Evolutionary conservation across 2,888 invertebrate genomes (phyloP).

Genomic region (Andrena chrysosceles): DNA sequence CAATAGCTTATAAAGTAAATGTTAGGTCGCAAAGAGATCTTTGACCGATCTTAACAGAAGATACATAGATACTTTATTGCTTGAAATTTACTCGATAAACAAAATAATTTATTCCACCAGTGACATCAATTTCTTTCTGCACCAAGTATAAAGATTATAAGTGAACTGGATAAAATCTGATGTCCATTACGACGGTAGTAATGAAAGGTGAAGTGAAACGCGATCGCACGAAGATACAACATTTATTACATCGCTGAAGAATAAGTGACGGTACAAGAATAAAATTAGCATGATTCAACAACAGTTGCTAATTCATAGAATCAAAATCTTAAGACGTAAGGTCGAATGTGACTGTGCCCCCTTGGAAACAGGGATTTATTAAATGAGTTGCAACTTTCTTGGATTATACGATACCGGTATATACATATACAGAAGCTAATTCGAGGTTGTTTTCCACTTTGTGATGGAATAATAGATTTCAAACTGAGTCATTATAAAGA

Average conservation of each 20-base stretch:
- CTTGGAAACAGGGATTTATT: slow-evolving; percentile 61
- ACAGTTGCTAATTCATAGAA: background rate
- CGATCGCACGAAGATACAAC: background rate
- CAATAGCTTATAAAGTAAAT: no score
- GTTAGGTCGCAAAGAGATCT: no score
- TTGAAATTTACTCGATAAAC: background rate
- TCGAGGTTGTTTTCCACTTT: slow-evolving; percentile 38
- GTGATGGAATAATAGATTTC: slow-evolving; percentile 35
- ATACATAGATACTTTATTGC: no score
- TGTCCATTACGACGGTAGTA: background rate
- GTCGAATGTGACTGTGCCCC: background rate
- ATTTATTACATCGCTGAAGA: background rate
- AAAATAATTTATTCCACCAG: background rate
- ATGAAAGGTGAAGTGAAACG: background rate
- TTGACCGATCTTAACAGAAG: background rate
- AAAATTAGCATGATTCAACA: slow-evolving; percentile 28
- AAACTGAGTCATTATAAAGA: slow-evolving; percentile 63
- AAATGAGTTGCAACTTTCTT: slow-evolving; percentile 74
- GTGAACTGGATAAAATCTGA: background rate
- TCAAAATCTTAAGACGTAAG: slow-evolving; percentile 6
- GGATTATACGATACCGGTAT: slow-evolving; percentile 39
- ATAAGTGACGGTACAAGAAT: background rate
- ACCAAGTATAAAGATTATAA: background rate
- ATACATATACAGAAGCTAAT: slow-evolving; percentile 27
- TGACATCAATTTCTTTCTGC: no score